phyloP scores from a whole-genome alignment of 2,888 invertebrate genomes.

The Quadriops clusia region DNA sequence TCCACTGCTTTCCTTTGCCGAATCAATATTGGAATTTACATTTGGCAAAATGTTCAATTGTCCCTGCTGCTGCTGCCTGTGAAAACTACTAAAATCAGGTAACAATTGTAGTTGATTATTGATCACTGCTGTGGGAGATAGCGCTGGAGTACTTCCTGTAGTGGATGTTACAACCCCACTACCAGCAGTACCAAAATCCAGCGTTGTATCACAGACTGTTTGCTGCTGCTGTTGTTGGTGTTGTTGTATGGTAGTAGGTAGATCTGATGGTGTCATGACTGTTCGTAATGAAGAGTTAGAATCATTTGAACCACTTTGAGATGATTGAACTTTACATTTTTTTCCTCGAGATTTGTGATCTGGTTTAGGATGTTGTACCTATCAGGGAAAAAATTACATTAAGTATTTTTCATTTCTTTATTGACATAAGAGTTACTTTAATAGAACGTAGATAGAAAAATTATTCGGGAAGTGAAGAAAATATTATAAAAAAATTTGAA shows the following conservation, averaged over 20 bases:
- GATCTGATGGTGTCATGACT: too few relatives aligned
- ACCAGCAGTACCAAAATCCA: conserved; percentile 32
- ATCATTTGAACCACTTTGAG: too few relatives aligned
- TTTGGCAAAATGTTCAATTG: conserved; percentile 1
- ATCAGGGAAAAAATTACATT: too few relatives aligned
- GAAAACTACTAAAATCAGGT: conserved; percentile 39
- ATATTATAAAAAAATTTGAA: too few relatives aligned
- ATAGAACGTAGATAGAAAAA: too few relatives aligned
- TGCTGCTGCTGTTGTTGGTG: conserved; percentile 12
- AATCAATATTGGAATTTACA: conserved; percentile 6
- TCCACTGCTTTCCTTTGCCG: conserved; percentile 2
- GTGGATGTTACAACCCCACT: too few relatives aligned
- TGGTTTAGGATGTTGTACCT: conserved; percentile 12
- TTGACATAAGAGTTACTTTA: too few relatives aligned
- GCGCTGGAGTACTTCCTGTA: too few relatives aligned
- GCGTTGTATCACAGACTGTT: conserved; percentile 35
- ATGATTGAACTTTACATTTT: conserved; percentile 13
- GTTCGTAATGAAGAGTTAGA: too few relatives aligned
- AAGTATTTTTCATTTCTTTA: too few relatives aligned
- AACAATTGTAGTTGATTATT: conserved; percentile 31
- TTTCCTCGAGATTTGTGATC: conserved; percentile 20
- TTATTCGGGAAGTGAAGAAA: too few relatives aligned
- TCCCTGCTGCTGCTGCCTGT: conserved; percentile 19
- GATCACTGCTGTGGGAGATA: too few relatives aligned
- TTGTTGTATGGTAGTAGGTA: conserved; percentile 9